Conservation (phyloP, 2,113 vertebrate species). For the Panthera leo region DNA sequence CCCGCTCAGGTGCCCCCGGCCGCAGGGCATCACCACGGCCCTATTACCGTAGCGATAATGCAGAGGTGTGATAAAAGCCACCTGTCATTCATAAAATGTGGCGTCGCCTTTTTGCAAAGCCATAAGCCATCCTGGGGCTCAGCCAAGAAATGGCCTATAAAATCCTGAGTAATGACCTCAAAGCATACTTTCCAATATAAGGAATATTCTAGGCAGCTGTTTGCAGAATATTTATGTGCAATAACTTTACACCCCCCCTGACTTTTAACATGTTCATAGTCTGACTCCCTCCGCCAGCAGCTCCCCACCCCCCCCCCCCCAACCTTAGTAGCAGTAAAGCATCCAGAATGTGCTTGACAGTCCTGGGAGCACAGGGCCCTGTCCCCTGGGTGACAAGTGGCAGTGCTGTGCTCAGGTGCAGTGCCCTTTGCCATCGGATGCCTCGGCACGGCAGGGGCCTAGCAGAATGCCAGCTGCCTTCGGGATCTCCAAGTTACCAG, state of each 20-base stretch:
- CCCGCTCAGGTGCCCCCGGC: not conserved
- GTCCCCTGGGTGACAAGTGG: not conserved
- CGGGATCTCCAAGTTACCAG: not conserved
- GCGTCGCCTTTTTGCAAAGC: not conserved
- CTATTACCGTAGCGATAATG: not conserved
- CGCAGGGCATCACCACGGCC: not conserved
- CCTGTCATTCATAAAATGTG: conserved; percentile 34
- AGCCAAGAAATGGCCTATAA: conserved; percentile 43
- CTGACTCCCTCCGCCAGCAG: not conserved
- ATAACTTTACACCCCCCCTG: not conserved
- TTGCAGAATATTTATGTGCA: not conserved
- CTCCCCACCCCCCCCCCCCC: too few species aligned
- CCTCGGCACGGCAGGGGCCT: not conserved
- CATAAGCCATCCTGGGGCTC: conserved; percentile 11
- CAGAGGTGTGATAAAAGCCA: conserved; percentile 36
- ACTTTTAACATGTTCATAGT: too few species aligned
- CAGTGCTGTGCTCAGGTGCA: not conserved
- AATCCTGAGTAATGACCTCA: conserved; percentile 17
- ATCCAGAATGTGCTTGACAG: not conserved
- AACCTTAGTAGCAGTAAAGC: not conserved
- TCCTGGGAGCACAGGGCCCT: not conserved
- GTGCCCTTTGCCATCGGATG: not conserved
- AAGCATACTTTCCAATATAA: not conserved
- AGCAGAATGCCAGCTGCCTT: not conserved
- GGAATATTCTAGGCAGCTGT: conserved; percentile 10